Evolutionary conservation across 1,140 invertebrate species (phyloP).

Genomic region (Heliothis virescens): DNA sequence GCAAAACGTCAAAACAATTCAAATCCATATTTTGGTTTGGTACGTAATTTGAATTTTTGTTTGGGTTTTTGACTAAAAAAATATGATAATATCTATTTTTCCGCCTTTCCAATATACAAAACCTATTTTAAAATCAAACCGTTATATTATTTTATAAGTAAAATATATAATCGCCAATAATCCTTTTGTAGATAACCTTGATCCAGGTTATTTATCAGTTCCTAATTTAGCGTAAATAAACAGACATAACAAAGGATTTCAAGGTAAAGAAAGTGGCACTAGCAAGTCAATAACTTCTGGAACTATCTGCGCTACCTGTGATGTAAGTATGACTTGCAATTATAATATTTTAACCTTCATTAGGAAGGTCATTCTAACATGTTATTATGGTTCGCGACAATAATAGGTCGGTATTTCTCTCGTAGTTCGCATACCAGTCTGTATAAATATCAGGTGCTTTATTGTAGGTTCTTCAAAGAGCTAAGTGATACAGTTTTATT

Average conservation of each 20-base stretch:
- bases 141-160: not conserved
- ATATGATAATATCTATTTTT: not conserved
- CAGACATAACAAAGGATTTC: not conserved
- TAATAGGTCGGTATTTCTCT: not conserved
- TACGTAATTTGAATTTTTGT: conserved; percentile 34
- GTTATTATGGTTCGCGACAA: not conserved
- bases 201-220: conserved; percentile 9
- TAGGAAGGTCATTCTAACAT: conserved; percentile 23
- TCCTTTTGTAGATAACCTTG: conserved; percentile 33
- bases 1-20: conserved; percentile 6
- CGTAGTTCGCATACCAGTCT: not conserved
- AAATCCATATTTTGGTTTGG: not conserved
- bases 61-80: not conserved
- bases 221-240: not conserved
- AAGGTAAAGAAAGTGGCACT: not conserved
- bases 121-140: not conserved
- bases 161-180: not conserved
- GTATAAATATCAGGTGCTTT: not conserved
- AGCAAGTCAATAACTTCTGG: not conserved
- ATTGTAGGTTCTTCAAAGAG: not conserved
- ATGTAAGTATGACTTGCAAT: conserved; percentile 30
- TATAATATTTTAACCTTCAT: conserved; percentile 9
- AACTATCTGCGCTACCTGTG: not conserved
- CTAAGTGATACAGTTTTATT: not conserved
- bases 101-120: not conserved